Conservation (phyloP, 2,113 vertebrate genomes). For the Carassius auratus region DNA sequence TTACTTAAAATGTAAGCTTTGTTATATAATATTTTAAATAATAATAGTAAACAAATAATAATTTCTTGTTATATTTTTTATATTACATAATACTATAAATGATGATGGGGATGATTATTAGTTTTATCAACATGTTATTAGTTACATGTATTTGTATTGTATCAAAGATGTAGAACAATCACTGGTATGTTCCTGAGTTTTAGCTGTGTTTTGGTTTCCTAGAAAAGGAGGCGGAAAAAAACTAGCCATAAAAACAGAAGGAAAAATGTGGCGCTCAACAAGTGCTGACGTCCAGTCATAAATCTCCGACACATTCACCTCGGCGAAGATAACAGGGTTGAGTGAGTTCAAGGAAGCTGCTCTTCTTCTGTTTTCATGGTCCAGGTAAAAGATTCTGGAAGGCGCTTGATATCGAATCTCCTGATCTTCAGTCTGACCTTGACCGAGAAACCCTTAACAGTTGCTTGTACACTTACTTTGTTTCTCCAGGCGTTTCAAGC, state of each 20-base stretch:
- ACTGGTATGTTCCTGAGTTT: background rate
- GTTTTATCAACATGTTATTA: no score
- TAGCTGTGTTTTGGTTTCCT: background rate
- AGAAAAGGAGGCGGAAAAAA: background rate
- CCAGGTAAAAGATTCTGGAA: background rate
- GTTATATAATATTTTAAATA: no score
- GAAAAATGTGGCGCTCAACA: background rate
- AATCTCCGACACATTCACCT: conserved; percentile 9
- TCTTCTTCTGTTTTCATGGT: background rate
- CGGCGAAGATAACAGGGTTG: background rate
- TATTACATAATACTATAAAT: no score
- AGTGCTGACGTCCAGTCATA: conserved; percentile 24
- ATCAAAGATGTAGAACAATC: background rate
- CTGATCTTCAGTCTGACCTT: background rate
- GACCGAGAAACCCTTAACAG: background rate
- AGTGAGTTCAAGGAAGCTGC: conserved; percentile 2
- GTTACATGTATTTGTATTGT: no score
- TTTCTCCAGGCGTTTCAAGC: background rate
- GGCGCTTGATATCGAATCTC: background rate
- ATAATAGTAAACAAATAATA: no score
- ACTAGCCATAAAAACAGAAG: background rate
- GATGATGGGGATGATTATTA: no score
- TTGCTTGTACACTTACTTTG: background rate
- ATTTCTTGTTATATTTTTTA: no score
- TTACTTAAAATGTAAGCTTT: no score